A percentile compares a stretch with the other conserved stretches of the same genome.
phyloP scores from a whole-genome alignment of 2,888 invertebrate genomes.

The Anaspis maculata region DNA sequence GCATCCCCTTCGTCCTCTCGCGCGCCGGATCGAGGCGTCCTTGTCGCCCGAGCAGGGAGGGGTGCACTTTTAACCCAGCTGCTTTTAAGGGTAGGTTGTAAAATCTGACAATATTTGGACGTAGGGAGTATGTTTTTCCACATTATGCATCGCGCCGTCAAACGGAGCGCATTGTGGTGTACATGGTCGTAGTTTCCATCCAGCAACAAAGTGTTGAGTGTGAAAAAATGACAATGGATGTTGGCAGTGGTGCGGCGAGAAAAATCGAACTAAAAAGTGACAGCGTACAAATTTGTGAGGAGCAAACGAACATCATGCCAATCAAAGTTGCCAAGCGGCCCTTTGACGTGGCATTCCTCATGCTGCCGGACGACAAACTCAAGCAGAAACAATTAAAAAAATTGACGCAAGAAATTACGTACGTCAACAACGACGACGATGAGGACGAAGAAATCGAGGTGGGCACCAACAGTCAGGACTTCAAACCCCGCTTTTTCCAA shows the following conservation, averaged over 20 bases:
- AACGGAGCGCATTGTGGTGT: slow-evolving; percentile 28
- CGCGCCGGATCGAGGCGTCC: slow-evolving; percentile 15
- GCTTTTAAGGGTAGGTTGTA: slow-evolving; percentile 36
- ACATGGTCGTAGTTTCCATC: slow-evolving; percentile 6
- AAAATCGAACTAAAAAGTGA: slow-evolving; percentile 43
- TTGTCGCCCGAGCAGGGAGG: slow-evolving; percentile 27
- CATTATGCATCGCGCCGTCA: slow-evolving; percentile 37
- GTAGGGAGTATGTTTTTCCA: slow-evolving; percentile 39
- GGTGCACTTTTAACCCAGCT: slow-evolving; percentile 29
- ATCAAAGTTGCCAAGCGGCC: slow-evolving; percentile 60
- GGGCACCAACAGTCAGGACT: slow-evolving; percentile 26
- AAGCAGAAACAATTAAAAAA: slow-evolving; percentile 54
- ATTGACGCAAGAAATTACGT: slow-evolving; percentile 26
- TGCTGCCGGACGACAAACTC: slow-evolving; percentile 78
- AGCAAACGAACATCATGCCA: slow-evolving; percentile 18
- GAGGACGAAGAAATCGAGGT: slow-evolving; percentile 37
- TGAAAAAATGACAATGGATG: slow-evolving; percentile 63
- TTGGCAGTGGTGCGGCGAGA: slow-evolving; percentile 30
- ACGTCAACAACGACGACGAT: slow-evolving; percentile 25
- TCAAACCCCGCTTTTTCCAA: slow-evolving; percentile 18
- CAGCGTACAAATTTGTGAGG: slow-evolving; percentile 34
- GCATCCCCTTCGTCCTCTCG: slow-evolving; percentile 20
- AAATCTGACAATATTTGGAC: slow-evolving; percentile 42
- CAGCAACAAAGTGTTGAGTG: slow-evolving; percentile 14
- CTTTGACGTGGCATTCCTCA: slow-evolving; percentile 85